These are phyloP conservation scores for Seladonia tumulorum DNA, from an alignment of 2,888 invertebrate species.

Conservation along the genomic window DNA sequence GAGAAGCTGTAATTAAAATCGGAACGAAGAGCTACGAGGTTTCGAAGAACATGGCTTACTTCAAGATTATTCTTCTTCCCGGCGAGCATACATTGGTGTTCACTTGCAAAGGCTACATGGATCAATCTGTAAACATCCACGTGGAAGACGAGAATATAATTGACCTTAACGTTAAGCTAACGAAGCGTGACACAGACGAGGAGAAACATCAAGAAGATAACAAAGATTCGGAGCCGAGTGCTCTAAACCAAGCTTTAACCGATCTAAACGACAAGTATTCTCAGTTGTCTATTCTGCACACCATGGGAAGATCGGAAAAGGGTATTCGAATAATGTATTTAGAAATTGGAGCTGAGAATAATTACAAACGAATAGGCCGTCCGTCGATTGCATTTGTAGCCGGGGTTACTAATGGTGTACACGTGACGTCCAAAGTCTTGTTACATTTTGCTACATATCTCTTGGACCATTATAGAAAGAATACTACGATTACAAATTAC, in stretches of 20 bases:
- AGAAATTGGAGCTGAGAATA: constrained; percentile 73
- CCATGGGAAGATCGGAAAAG: constrained; percentile 72
- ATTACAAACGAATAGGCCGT: constrained; percentile 56
- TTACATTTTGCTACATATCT: constrained; percentile 77
- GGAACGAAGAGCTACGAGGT: constrained; percentile 87
- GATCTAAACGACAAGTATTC: constrained; percentile 78
- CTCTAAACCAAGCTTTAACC: constrained; percentile 71
- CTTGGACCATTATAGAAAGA: constrained; percentile 73
- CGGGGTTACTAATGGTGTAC: constrained; percentile 77
- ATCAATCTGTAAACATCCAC: constrained; percentile 83
- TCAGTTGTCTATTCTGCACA: constrained; percentile 75
- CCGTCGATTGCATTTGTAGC: constrained; percentile 79
- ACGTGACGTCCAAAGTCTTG: constrained; percentile 78
- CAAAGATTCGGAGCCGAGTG: constrained; percentile 40
- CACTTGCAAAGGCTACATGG: constrained; percentile 87
- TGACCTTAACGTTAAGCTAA: constrained; percentile 79
- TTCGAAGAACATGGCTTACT: constrained; percentile 89
- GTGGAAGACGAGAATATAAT: constrained; percentile 83
- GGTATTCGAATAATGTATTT: constrained; percentile 76
- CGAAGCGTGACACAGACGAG: constrained; percentile 48
- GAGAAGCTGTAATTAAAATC: constrained; percentile 90
- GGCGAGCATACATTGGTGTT: constrained; percentile 88
- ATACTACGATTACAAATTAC: constrained; percentile 70
- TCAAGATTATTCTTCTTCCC: constrained; percentile 89
- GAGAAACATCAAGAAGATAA: constrained; percentile 17